A percentile compares a stretch with the other conserved stretches of the same genome.
phyloP scores from a whole-genome alignment of 2,113 vertebrate species.

The Phocoena phocoena region DNA sequence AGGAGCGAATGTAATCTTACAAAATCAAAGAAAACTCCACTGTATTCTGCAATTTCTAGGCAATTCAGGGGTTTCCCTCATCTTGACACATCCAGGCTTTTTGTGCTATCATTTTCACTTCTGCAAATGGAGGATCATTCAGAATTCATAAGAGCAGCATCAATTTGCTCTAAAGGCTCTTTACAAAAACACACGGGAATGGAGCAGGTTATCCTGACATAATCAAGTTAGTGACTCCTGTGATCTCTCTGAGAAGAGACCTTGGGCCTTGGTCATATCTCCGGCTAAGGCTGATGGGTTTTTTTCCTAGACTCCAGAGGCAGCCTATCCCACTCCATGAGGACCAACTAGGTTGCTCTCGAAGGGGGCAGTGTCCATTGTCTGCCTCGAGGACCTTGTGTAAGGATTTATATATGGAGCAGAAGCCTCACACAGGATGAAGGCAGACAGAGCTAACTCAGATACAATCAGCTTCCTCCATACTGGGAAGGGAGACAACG shows the following conservation, averaged over 20 bases:
- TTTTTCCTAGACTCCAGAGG: background rate
- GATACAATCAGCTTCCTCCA: background rate
- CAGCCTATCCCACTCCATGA: fast-evolving
- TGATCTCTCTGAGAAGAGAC: background rate
- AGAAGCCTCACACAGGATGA: background rate
- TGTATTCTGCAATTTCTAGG: background rate
- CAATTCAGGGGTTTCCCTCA: background rate
- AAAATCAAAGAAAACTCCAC: background rate
- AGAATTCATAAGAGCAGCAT: background rate
- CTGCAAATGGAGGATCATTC: background rate
- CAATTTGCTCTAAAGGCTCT: background rate
- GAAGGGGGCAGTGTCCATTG: background rate
- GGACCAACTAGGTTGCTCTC: background rate
- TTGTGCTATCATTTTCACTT: background rate
- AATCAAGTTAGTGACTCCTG: background rate
- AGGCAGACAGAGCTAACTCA: background rate
- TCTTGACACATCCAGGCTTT: background rate
- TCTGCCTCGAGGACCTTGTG: background rate
- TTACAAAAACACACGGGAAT: background rate
- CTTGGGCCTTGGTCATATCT: background rate
- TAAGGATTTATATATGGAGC: background rate
- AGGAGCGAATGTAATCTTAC: background rate
- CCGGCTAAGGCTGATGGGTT: background rate
- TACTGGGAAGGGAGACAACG: background rate
- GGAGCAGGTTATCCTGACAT: background rate